Conservation (phyloP, 2,797 vertebrate genomes). For the Acropternis orthonyx region DNA sequence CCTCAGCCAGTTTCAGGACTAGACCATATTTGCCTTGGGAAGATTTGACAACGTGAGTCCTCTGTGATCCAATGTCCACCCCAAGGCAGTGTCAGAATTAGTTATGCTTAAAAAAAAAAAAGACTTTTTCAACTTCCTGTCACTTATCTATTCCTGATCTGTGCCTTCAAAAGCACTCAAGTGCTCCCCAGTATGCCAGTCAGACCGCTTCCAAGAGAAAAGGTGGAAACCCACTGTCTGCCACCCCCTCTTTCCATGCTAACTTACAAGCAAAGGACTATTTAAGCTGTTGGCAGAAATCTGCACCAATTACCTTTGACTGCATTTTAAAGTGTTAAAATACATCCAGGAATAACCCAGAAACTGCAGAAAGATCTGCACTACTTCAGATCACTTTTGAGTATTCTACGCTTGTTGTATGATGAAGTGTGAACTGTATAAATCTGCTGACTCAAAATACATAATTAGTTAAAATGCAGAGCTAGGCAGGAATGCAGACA, state of each 20-base stretch:
- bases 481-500: slow-evolving; percentile 25
- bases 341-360: neutral
- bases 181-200: neutral
- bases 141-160: neutral
- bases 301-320: neutral
- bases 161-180: neutral
- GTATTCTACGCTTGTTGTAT: neutral
- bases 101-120: neutral
- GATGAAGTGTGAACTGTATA: slow-evolving; percentile 44
- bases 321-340: neutral
- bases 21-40: neutral
- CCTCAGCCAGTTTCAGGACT: neutral
- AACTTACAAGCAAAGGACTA: neutral
- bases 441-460: slow-evolving; percentile 43
- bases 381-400: neutral
- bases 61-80: neutral
- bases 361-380: neutral
- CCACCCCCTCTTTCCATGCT: neutral
- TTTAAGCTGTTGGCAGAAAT: neutral
- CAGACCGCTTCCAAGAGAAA: neutral
- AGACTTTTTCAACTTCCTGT: neutral
- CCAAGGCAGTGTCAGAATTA: neutral
- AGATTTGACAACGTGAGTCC: neutral
- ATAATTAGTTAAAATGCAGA: slow-evolving; percentile 26
- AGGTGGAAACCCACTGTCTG: neutral